Conservation (phyloP, 2,888 invertebrate genomes). For the Bombyx huttoni region DNA sequence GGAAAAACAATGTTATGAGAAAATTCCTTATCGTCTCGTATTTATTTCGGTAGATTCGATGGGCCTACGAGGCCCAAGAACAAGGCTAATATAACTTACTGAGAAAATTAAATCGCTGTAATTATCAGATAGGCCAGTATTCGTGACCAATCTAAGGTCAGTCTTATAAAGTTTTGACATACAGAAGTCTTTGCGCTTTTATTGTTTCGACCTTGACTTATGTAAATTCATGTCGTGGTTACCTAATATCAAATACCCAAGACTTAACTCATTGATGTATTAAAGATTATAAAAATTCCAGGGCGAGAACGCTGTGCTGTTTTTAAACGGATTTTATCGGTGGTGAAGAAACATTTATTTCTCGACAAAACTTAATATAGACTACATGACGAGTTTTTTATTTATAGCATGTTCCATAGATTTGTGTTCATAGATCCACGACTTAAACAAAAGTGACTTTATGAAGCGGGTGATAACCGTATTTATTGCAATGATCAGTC, state of each 20-base stretch:
- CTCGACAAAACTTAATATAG: no score
- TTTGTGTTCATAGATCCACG: no score
- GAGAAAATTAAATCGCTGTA: slow-evolving; percentile 42
- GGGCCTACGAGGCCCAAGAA: slow-evolving; percentile 13
- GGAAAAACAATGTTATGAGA: slow-evolving; percentile 36
- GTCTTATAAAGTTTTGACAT: slow-evolving; percentile 44
- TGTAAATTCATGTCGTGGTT: neutral
- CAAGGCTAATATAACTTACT: slow-evolving; percentile 46
- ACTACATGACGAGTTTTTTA: no score
- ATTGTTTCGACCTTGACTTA: slow-evolving; percentile 23
- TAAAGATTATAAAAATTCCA: neutral
- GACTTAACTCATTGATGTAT: neutral
- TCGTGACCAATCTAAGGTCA: slow-evolving; percentile 57
- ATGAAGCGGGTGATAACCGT: no score
- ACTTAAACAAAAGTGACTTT: no score
- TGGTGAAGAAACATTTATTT: no score
- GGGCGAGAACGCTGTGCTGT: no score
- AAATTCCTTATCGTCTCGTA: slow-evolving; percentile 7
- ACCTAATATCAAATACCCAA: neutral
- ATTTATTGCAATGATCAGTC: no score
- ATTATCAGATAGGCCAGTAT: slow-evolving; percentile 50
- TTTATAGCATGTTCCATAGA: no score
- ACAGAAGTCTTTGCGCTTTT: slow-evolving; percentile 43
- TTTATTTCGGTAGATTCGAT: neutral
- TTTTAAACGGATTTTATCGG: no score